phyloP scores from a whole-genome alignment of 2,797 vertebrate genomes.

The Micropoecilia bifurca region DNA sequence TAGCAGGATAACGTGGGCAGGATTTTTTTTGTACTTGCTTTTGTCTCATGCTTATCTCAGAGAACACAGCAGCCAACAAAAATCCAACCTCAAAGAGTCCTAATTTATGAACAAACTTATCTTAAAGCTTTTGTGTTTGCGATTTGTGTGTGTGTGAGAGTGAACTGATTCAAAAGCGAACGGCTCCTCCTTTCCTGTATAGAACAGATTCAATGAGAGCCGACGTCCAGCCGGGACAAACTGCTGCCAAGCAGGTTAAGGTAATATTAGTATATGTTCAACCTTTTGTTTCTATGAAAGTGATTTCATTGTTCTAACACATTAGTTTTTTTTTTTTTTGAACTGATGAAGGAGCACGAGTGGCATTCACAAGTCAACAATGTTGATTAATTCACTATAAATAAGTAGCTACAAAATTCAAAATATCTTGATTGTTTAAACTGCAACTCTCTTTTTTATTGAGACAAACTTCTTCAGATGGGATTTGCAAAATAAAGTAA shows the following conservation, averaged over 20 bases:
- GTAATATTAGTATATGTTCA: background rate
- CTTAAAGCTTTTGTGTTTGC: background rate
- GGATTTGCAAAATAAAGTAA: background rate
- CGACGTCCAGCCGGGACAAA: background rate
- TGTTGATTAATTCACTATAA: background rate
- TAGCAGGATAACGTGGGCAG: background rate
- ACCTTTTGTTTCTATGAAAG: background rate
- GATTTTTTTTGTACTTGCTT: background rate
- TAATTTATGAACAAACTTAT: background rate
- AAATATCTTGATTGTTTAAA: background rate
- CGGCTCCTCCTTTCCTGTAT: background rate
- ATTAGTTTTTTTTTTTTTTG: background rate
- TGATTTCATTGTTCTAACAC: background rate
- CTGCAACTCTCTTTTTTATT: background rate
- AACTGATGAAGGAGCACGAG: background rate
- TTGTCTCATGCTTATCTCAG: background rate
- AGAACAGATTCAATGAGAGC: background rate
- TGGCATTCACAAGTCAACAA: background rate
- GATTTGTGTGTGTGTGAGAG: background rate
- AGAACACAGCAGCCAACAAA: background rate
- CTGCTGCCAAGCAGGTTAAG: slow-evolving; percentile 8
- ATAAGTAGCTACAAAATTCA: background rate
- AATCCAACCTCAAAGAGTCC: background rate
- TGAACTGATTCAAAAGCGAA: background rate
- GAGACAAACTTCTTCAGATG: background rate